Evolutionary conservation across 2,113 vertebrate species (phyloP).

Genomic region (Phyllopteryx taeniolatus): DNA sequence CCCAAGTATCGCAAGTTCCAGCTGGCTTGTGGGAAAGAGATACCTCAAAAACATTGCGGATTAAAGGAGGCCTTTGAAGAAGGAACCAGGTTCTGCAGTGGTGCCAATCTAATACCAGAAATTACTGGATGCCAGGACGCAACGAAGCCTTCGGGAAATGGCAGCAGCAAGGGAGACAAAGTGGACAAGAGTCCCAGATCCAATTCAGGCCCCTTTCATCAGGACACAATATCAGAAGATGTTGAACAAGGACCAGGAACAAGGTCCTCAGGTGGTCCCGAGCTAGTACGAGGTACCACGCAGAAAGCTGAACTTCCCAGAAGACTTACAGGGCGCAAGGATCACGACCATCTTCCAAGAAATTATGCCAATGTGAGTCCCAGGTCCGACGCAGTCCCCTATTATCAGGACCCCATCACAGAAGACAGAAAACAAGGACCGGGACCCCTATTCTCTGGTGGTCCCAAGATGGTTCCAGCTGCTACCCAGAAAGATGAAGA

Average conservation of each 20-base stretch:
- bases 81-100: constrained; percentile 1
- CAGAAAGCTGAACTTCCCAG: not conserved
- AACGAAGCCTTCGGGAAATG: not conserved
- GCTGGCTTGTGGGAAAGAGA: constrained; percentile 80
- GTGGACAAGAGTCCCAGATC: not conserved
- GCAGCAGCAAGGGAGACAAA: not conserved
- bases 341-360: not conserved
- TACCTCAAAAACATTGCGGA: constrained; percentile 2
- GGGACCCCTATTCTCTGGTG: not conserved
- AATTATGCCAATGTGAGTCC: not conserved
- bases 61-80: not conserved
- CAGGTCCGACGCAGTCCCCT: not conserved
- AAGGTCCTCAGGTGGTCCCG: not conserved
- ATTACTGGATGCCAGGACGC: not conserved
- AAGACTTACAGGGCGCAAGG: not conserved
- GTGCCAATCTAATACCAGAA: not conserved
- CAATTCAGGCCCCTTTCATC: not conserved
- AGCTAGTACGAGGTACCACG: not conserved
- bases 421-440: not conserved
- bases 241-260: not conserved
- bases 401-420: not conserved
- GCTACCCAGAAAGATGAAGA: not conserved
- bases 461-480: not conserved
- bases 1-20: constrained; percentile 93
- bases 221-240: not conserved